These are phyloP conservation scores for Hyla sarda DNA, from an alignment of 2,113 vertebrate species.

Conservation along the genomic window DNA sequence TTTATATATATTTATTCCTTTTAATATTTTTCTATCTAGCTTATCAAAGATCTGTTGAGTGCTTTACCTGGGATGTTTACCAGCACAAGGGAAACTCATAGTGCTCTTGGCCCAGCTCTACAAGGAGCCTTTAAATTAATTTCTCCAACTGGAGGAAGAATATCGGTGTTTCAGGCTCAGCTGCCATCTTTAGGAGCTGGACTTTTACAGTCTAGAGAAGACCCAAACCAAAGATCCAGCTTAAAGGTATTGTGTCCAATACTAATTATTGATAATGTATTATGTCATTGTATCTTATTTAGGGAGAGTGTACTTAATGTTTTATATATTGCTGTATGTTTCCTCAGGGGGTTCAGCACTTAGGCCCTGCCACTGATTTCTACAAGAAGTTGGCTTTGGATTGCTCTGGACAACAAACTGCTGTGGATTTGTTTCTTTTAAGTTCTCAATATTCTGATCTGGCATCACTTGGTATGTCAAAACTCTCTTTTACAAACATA, in stretches of 20 bases:
- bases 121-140: constrained; percentile 96
- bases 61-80: constrained; percentile 90
- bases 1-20: too few relatives aligned
- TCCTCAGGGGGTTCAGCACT: constrained; percentile 89
- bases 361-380: constrained; percentile 97
- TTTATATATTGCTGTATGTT: constrained; percentile 33
- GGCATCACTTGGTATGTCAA: constrained; percentile 86
- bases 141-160: constrained; percentile 91
- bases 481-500: too few relatives aligned
- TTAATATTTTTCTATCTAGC: constrained; percentile 70
- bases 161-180: constrained; percentile 95
- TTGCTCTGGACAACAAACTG: constrained; percentile 96
- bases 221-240: constrained; percentile 94
- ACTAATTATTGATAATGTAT: neutral
- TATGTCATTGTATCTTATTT: neutral
- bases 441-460: constrained; percentile 96
- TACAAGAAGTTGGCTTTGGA: constrained; percentile 98
- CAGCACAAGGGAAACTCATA: constrained; percentile 90
- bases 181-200: constrained; percentile 90
- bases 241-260: constrained; percentile 79
- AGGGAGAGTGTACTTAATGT: neutral
- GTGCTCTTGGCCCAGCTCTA: constrained; percentile 90
- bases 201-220: constrained; percentile 89
- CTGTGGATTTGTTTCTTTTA: constrained; percentile 94
- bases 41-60: constrained; percentile 89